Conservation (phyloP, 2,888 invertebrate genomes). For the Dinocampus coccinellae region DNA sequence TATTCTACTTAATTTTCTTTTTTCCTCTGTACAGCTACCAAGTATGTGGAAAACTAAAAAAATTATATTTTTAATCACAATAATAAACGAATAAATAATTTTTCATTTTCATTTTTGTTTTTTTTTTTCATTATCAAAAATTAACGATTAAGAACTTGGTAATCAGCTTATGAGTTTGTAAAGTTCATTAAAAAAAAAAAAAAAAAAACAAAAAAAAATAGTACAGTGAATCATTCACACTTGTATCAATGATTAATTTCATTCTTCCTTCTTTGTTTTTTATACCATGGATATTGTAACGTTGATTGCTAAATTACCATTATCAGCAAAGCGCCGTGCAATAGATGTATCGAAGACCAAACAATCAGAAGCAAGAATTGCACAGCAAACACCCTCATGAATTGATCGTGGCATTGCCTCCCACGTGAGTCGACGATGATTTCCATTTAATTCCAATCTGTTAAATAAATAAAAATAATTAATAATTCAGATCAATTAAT, state of each 20-base stretch:
- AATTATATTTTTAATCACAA: not conserved
- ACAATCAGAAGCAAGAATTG: conserved; percentile 98
- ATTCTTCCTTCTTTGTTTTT: conserved; percentile 44
- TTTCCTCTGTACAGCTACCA: not conserved
- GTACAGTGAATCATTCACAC: not conserved
- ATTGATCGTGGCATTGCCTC: conserved; percentile 99
- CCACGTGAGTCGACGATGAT: conserved; percentile 95
- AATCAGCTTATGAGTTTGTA: not conserved
- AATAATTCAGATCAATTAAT: not conserved
- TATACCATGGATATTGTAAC: conserved; percentile 97
- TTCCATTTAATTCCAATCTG: conserved; percentile 96
- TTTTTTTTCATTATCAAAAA: not conserved
- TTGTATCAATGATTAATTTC: not conserved
- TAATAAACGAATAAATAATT: not conserved
- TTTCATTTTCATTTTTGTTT: not conserved
- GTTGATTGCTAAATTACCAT: conserved; percentile 98
- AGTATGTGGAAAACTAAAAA: not conserved
- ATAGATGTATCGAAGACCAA: conserved; percentile 98
- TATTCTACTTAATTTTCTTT: not conserved
- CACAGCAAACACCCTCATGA: conserved; percentile 98
- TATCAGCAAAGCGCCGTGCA: conserved; percentile 98
- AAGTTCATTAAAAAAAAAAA: too few relatives aligned
- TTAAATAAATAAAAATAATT: conserved; percentile 35
- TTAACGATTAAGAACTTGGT: not conserved
- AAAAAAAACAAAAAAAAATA: not conserved